phyloP scores from a whole-genome alignment of 2,797 vertebrate species.

The Neopelma chrysocephalum region DNA sequence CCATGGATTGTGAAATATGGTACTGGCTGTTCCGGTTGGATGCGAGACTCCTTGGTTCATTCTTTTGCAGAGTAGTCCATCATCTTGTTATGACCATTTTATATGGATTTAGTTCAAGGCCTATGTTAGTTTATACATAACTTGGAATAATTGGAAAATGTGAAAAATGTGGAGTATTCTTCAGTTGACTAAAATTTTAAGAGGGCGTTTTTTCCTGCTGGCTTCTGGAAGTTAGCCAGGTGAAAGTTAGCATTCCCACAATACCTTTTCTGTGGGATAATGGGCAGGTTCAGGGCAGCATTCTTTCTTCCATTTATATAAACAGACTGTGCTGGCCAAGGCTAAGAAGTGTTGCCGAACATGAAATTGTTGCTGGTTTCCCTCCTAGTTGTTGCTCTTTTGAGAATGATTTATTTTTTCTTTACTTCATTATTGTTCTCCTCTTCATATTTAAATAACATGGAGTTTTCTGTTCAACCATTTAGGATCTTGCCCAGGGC shows the following conservation, averaged over 20 bases:
- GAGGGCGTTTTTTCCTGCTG: not conserved
- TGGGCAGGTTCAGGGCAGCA: constrained; percentile 21
- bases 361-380: constrained; percentile 10
- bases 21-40: not conserved
- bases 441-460: constrained; percentile 6
- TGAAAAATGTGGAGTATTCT: constrained; percentile 14
- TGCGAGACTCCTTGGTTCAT: not conserved
- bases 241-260: constrained; percentile 61
- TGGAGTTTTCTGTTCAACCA: not conserved
- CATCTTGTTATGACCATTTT: not conserved
- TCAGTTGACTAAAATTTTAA: not conserved
- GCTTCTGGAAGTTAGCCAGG: constrained; percentile 39
- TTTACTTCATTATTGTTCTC: constrained; percentile 1
- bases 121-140: not conserved
- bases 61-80: not conserved
- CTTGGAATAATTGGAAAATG: constrained; percentile 21
- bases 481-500: not conserved
- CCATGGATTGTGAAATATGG: not conserved
- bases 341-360: not conserved
- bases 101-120: not conserved
- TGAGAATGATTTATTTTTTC: not conserved
- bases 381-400: not conserved
- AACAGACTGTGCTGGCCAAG: constrained; percentile 21
- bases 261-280: constrained; percentile 57
- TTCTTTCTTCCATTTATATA: constrained; percentile 39